Base-by-base conservation (phyloP, 2,797 vertebrate species). In the Xerus rutilus region DNA sequence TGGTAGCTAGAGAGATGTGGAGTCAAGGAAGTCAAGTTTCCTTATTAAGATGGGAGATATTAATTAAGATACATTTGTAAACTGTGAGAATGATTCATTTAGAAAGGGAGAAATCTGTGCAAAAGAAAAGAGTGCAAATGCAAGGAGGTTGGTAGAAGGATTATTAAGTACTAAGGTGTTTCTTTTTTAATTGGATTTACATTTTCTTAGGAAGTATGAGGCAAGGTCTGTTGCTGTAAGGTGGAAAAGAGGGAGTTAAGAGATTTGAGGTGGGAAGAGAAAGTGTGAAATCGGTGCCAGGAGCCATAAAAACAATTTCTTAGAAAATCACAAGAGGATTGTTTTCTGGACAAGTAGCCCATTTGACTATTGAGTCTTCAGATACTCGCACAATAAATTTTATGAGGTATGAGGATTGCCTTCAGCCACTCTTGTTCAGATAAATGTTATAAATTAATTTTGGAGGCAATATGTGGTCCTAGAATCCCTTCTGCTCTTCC, bases 381-480 rank as follows among this genome's bases (percentile, higher is more conserved):
- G 49, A 67, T 12, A 72, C 43, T 91, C 77, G 21, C 32, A 76
- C 82, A 76, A 76, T 78, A 93, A 87, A 21, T 73, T 17, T 35
- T 52, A 59, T 17, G 85, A 88, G 18, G 10, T 79, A 43, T 93
- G 62, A 74, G 67, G 9, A 7, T 83, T 76, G 28, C 59, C 67
- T 89, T 93, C 35, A 81, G 49, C 62, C 21, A 69, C 45, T 52
- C 2, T 91, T 91, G n/a, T 93, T 70, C 88, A 94, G 30, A 86
- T 57, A 95, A 94, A 78, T 72, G 17, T 87, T 89, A 77, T 47
- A 62, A n/a, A 85, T 81, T 85, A 45, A 23, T 91, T 86, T 87
- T 87, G 62, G 35, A 93, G 83, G 69, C 62, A 91, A 82, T 73
- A 82, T n/a, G 14, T 32, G 47, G 43, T 74, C 74, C 45, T 89